Percentiles rank a stretch among this genome's conserved stretches.
phyloP scores from a whole-genome alignment of 2,888 invertebrate species.

The Cyrtodaria siliqua region DNA sequence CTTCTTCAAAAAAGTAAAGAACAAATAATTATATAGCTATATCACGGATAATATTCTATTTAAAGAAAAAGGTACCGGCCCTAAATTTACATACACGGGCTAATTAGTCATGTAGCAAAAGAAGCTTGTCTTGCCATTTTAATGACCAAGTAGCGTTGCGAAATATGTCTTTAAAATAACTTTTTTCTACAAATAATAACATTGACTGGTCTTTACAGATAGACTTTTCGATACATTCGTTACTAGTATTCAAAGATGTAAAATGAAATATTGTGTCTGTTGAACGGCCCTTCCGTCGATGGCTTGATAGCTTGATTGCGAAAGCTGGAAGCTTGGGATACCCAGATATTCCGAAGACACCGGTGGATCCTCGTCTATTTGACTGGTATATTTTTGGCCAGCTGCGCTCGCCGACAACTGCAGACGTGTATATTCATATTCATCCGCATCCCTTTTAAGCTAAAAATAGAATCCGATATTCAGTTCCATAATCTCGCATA shows the following conservation, averaged over 20 bases:
- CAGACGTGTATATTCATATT: constrained; percentile 67
- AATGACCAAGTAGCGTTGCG: no score
- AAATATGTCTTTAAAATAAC: no score
- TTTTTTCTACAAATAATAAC: no score
- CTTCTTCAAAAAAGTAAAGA: no score
- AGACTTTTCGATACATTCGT: no score
- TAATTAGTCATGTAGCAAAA: no score
- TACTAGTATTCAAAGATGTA: not conserved
- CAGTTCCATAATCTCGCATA: constrained; percentile 95
- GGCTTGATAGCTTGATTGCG: constrained; percentile 33
- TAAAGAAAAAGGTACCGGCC: no score
- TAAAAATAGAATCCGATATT: constrained; percentile 93
- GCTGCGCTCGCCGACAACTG: constrained; percentile 59
- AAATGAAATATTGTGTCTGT: not conserved
- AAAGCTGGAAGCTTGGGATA: constrained; percentile 59
- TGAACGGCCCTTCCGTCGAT: constrained; percentile 15
- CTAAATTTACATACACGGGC: no score
- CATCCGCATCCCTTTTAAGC: constrained; percentile 88
- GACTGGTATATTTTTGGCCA: constrained; percentile 78
- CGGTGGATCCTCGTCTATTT: constrained; percentile 73
- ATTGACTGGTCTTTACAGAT: no score
- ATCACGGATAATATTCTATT: no score
- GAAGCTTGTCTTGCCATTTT: no score
- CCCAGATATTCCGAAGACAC: constrained; percentile 55
- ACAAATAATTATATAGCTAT: no score